phyloP scores from a whole-genome alignment of 2,888 invertebrate species.

The Eupeodes luniger region DNA sequence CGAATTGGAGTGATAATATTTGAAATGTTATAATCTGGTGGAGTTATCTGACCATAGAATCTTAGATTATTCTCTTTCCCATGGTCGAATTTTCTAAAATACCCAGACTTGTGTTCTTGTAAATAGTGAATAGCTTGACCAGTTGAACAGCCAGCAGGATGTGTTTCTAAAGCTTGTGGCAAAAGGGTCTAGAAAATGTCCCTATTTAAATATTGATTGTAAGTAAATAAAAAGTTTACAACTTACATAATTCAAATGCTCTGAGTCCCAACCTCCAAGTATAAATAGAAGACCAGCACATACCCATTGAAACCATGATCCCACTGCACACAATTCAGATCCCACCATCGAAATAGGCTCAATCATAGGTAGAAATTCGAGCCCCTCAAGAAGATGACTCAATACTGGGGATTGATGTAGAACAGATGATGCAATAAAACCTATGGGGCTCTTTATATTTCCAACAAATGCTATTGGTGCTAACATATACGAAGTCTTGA shows the following conservation, averaged over 20 bases:
- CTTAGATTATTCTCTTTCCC: conserved; percentile 85
- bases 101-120: conserved; percentile 86
- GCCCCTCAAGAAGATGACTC: conserved; percentile 80
- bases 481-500: conserved; percentile 88
- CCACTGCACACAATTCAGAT: conserved; percentile 86
- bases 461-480: conserved; percentile 89
- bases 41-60: conserved; percentile 85
- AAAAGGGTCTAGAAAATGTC: conserved; percentile 86
- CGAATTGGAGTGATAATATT: conserved; percentile 87
- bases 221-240: conserved; percentile 80
- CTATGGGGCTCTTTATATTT: conserved; percentile 83
- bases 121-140: conserved; percentile 89
- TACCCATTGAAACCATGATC: conserved; percentile 80
- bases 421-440: conserved; percentile 84
- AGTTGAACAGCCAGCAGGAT: conserved; percentile 89
- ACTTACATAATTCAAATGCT: conserved; percentile 82
- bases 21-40: conserved; percentile 87
- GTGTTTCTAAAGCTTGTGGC: conserved; percentile 87
- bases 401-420: conserved; percentile 80
- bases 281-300: conserved; percentile 80
- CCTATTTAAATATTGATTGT: conserved; percentile 80
- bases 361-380: conserved; percentile 87
- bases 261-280: conserved; percentile 82
- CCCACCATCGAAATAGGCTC: conserved; percentile 80
- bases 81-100: conserved; percentile 86